Conservation (phyloP, 2,113 vertebrate genomes). For the Chloroceryle aenea region DNA sequence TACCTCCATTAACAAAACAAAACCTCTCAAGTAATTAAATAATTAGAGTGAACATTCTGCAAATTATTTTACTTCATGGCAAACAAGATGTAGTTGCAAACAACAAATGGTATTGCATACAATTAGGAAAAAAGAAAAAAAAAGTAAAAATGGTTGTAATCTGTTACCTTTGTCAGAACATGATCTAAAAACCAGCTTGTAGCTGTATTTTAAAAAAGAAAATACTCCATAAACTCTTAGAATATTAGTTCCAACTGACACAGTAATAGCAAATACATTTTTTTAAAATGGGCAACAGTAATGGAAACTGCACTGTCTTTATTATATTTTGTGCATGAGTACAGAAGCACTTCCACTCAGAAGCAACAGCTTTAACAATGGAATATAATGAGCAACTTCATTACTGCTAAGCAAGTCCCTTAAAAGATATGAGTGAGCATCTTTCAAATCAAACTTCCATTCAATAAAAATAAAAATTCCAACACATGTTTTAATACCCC, state of each 20-base stretch:
- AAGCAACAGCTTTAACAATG: neutral
- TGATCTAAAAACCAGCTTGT: neutral
- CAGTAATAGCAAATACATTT: neutral
- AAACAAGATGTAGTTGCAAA: neutral
- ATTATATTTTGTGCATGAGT: neutral
- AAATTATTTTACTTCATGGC: neutral
- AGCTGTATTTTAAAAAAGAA: neutral
- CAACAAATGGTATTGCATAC: neutral
- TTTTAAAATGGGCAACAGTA: neutral
- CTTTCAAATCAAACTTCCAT: neutral
- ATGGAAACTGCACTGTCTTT: neutral
- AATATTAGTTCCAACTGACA: neutral
- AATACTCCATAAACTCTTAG: neutral
- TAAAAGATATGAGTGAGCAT: neutral
- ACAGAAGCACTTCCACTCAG: neutral
- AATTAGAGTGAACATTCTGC: neutral
- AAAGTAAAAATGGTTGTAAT: neutral
- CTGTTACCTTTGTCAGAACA: neutral
- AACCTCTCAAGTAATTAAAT: neutral
- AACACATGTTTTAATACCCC: neutral
- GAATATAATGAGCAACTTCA: neutral
- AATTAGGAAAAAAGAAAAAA: neutral
- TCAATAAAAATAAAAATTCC: neutral
- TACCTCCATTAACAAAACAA: neutral
- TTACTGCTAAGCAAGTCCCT: neutral